Base-by-base conservation (phyloP, 1,140 invertebrate species). In the Trachelipus rathkii region DNA sequence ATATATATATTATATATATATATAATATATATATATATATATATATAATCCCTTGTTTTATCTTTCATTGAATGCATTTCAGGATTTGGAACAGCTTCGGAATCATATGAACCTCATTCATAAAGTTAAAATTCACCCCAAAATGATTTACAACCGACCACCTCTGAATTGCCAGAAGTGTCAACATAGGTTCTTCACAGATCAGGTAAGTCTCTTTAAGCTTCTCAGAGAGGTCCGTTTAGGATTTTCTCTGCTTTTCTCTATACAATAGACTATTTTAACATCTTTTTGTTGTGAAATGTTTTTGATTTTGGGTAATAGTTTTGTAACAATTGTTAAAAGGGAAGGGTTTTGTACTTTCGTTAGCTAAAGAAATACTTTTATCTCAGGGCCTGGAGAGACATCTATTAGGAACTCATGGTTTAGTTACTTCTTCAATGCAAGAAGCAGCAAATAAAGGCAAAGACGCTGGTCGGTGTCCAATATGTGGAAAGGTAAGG, bases 21-120 rank as follows among this genome's bases (percentile, higher is more conserved):
- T 33, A 33, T 33, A 33, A 33, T 33, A 33, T 33, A 33, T 33
- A 33, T 33, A 33, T 33, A 33, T 33, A 33, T 33, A 33, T 33
- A 33, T 33, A 33, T 33, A 33, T 33, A 33, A 33, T n/a, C 33
- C 33, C 33, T 33, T 3, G 6, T 33, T 33, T 33, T 6, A 33
- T 33, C 33, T 33, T 33, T 33, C 33, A 33, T 33, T 33, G 33
- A 33, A 33, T 33, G 6, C 6, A 33, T 83, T 84, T 10, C 77
- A 89, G 88, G 94, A 96, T 86, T 87, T 96, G 82, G 94, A 96
- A 82, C 93, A 95, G 85, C 86, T 96, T 53, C 87, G 94, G 78
- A 95, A 95, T 85, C 95, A 96, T 83, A 96, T 96, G 95, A 93
- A 95, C 82, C 95, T 93, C 93, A 95, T 95, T 83, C 95, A 96